Percentiles rank a stretch among this genome's conserved stretches.
Conservation (phyloP, 2,888 invertebrate genomes). For the Cephus rjabovi region DNA sequence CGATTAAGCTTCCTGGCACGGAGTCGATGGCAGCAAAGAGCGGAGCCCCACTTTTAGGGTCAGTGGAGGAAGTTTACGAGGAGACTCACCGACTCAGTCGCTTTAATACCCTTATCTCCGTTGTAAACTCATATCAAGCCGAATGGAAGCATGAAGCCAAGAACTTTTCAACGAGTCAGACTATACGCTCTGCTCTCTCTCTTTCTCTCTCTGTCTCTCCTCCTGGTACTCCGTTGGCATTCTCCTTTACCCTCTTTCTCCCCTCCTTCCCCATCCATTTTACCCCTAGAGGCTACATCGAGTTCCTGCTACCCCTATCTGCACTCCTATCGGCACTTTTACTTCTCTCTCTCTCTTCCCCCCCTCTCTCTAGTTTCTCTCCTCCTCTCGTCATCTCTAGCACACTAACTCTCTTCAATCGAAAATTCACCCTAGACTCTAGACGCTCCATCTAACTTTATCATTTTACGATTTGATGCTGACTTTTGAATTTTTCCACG, state of each 20-base stretch:
- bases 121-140: slow-evolving; percentile 51
- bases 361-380: not conserved
- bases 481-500: slow-evolving; percentile 7
- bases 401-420: not conserved
- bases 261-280: not conserved
- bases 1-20: slow-evolving; percentile 58
- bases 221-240: not conserved
- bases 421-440: not conserved
- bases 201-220: slow-evolving; percentile 1
- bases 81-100: slow-evolving; percentile 32
- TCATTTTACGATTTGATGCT: slow-evolving; percentile 24
- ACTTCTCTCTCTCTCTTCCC: not conserved
- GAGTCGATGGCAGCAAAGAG: slow-evolving; percentile 58
- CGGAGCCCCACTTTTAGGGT: slow-evolving; percentile 31
- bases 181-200: slow-evolving; percentile 15
- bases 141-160: slow-evolving; percentile 5
- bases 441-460: slow-evolving; percentile 24
- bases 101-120: slow-evolving; percentile 50
- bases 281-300: not conserved
- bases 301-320: slow-evolving; percentile 3
- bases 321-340: slow-evolving; percentile 4
- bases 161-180: slow-evolving; percentile 35
- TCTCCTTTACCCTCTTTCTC: not conserved
- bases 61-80: slow-evolving; percentile 43
- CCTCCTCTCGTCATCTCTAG: not conserved